Base-by-base conservation (phyloP, 2,888 invertebrate species). In the Orchesellides sinensis region DNA sequence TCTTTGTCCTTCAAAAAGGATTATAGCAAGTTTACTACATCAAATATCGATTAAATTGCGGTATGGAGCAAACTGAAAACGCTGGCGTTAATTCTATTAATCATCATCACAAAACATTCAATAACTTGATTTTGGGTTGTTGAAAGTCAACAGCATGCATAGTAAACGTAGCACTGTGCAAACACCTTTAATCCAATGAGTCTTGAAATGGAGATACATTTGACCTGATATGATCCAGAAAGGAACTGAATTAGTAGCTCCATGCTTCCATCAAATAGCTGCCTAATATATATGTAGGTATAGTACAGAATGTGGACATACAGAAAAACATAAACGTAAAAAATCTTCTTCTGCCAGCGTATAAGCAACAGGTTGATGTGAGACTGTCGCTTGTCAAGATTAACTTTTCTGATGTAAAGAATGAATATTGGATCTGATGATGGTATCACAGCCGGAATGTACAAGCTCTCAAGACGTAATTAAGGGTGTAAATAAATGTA, bases 401-500 rank as follows among this genome's bases (percentile, higher is more conserved):
- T 66, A 74, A n/a, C 21, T 65, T 65, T 45, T 21, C 10, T 35
- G 17, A 35, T 73, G 61, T 21, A 29, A n/a, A 63, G 52, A 19
- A 52, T 52, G 74, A 75, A 63, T 78, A 61, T 69, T 77, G 61
- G 69, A 63, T 29, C 69, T 61, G 78, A n/a, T n/a, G n/a, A 78
- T 78, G 69, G 14, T 78, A 78, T 78, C 78, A 27, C 69, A 69
- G 23, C 32, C n/a, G n/a, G 25, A 45, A 19, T 2, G 61, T 5
- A 78, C 78, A 78, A 52, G 78, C 61, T 59, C 32, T 49, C 21
- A 32, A 49, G 61, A 49, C 5, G 61, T 69, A 69, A 78, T 78
- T 78, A 78, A 68, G 69, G 69, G 78, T 69, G 78, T 69, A 69
- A 78, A 63, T 78, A 78, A 61, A 78, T 69, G 69, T 78, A 69